These are phyloP conservation scores for Ophiodon elongatus DNA, from an alignment of 2,113 vertebrate genomes.

Conservation along the genomic window DNA sequence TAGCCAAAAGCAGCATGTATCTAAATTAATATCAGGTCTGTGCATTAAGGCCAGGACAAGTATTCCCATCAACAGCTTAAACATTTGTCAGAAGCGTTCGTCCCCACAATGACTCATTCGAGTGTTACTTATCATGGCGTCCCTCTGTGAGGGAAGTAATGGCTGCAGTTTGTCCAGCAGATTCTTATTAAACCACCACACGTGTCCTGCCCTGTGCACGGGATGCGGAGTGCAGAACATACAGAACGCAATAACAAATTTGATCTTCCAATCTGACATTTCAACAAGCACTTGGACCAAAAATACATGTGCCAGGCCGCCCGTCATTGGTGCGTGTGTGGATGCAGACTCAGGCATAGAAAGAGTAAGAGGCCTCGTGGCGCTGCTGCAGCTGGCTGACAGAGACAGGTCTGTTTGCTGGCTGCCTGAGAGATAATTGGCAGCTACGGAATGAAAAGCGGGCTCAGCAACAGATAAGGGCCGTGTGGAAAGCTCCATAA, in stretches of 20 bases:
- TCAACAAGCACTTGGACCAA: constrained; percentile 31
- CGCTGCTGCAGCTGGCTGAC: constrained; percentile 66
- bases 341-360: constrained; percentile 22
- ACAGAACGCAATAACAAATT: neutral
- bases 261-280: constrained; percentile 39
- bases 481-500: constrained; percentile 78
- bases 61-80: constrained; percentile 13
- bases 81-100: neutral
- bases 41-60: neutral
- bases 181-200: neutral
- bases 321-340: constrained; percentile 12
- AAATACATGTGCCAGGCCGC: constrained; percentile 9
- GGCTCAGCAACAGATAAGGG: constrained; percentile 84
- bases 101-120: neutral
- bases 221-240: neutral
- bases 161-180: neutral
- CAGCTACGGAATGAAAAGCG: constrained; percentile 80
- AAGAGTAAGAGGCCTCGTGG: constrained; percentile 46
- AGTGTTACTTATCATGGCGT: neutral
- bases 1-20: constrained; percentile 24
- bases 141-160: neutral
- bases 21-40: constrained; percentile 12
- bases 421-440: constrained; percentile 77
- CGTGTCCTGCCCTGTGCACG: neutral
- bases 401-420: constrained; percentile 72